phyloP scores from a whole-genome alignment of 2,113 vertebrate species.

The Tinamus guttatus region DNA sequence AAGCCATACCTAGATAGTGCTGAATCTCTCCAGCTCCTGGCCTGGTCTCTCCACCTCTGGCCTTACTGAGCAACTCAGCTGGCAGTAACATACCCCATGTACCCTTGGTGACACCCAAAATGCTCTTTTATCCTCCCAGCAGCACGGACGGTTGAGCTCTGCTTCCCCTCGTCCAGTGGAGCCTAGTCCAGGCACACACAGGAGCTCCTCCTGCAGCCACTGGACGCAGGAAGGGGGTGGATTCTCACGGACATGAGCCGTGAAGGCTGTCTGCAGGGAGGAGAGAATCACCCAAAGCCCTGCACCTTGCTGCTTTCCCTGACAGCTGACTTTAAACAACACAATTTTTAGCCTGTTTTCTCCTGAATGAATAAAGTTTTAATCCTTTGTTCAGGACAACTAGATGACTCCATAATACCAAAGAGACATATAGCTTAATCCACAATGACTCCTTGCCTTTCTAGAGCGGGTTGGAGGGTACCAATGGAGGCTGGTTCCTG shows the following conservation, averaged over 20 bases:
- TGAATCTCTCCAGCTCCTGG: neutral
- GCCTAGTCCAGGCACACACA: neutral
- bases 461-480: no score
- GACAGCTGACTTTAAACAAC: no score
- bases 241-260: neutral
- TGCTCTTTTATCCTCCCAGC: neutral
- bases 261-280: no score
- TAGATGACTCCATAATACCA: no score
- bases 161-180: neutral
- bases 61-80: neutral
- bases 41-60: neutral
- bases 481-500: no score
- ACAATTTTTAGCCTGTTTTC: no score
- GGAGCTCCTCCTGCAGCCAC: neutral
- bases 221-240: neutral
- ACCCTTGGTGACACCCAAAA: neutral
- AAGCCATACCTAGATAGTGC: neutral
- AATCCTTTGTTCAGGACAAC: no score
- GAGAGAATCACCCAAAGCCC: no score
- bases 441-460: no score
- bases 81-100: neutral
- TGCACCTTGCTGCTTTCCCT: no score
- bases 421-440: no score
- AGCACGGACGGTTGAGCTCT: neutral
- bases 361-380: no score